Evolutionary conservation across 64 coral and sea anemone genomes (phyloP).

Genomic region (Stylophora pistillata): DNA sequence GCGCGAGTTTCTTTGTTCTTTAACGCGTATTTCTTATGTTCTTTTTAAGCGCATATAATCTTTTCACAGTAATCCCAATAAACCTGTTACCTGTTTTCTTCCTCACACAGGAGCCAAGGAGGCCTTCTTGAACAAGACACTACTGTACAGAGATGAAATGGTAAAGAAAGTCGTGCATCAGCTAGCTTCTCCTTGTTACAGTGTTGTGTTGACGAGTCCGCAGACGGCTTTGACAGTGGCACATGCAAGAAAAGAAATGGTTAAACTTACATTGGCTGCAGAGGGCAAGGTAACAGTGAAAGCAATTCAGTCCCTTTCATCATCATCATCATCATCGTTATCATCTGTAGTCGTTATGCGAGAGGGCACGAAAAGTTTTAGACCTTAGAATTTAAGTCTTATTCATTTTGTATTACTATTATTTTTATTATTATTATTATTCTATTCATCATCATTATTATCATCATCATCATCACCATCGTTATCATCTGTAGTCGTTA

Average conservation of each 20-base stretch:
- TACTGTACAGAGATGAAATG: conserved; percentile 86
- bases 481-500: too few relatives aligned
- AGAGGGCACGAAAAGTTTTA: too few relatives aligned
- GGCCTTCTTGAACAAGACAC: conserved; percentile 75
- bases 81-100: neutral
- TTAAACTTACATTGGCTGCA: conserved; percentile 56
- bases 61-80: neutral
- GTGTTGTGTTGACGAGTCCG: conserved; percentile 52
- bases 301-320: neutral
- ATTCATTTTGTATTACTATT: too few relatives aligned
- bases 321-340: neutral
- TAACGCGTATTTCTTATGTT: too few relatives aligned
- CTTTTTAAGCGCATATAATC: too few relatives aligned
- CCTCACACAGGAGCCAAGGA: conserved; percentile 43
- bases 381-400: too few relatives aligned
- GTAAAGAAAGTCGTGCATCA: conserved; percentile 78
- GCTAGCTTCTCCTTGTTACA: conserved; percentile 75
- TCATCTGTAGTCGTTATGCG: too few relatives aligned
- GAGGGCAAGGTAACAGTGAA: conserved; percentile 54
- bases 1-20: too few relatives aligned
- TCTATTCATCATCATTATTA: too few relatives aligned
- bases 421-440: too few relatives aligned
- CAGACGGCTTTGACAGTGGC: conserved; percentile 69
- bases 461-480: too few relatives aligned
- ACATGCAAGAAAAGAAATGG: conserved; percentile 70